A percentile compares a stretch with the other conserved stretches of the same genome.
phyloP scores from a whole-genome alignment of 2,113 vertebrate genomes.

The Sceloporus undulatus region DNA sequence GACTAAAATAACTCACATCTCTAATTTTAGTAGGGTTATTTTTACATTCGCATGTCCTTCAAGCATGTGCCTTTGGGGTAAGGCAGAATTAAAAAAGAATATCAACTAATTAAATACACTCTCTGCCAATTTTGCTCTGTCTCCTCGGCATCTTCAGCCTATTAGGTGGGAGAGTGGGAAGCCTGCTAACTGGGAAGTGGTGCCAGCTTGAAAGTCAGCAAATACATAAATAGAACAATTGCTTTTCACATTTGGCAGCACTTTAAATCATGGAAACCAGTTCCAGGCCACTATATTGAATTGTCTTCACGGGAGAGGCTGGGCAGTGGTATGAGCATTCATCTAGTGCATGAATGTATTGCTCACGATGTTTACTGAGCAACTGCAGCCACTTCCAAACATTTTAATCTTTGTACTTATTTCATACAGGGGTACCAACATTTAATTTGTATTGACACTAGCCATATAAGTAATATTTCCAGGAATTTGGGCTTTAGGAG shows the following conservation, averaged over 20 bases:
- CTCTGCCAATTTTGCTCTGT: conserved; percentile 62
- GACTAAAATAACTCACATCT: conserved; percentile 22
- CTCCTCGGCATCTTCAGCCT: conserved; percentile 55
- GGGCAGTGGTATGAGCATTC: conserved; percentile 34
- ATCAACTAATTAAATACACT: conserved; percentile 7
- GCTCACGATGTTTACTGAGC: not conserved
- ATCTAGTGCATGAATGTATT: conserved; percentile 44
- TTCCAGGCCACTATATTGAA: conserved; percentile 72
- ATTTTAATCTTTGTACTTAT: conserved; percentile 20
- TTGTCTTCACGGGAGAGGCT: conserved; percentile 57
- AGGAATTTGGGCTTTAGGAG: conserved; percentile 2
- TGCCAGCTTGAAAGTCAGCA: conserved; percentile 76
- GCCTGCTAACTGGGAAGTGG: conserved; percentile 59
- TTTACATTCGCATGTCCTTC: not conserved
- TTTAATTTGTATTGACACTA: not conserved
- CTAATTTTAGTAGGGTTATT: conserved; percentile 2
- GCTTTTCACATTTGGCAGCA: conserved; percentile 77
- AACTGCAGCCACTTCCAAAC: not conserved
- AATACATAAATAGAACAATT: conserved; percentile 83
- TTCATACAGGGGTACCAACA: conserved; percentile 7
- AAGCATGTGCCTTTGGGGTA: conserved; percentile 2
- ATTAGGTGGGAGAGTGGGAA: conserved; percentile 73
- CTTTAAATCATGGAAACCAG: conserved; percentile 77
- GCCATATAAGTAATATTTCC: conserved; percentile 43
- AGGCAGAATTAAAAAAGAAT: conserved; percentile 1